A percentile compares a stretch with the other conserved stretches of the same genome.
Evolutionary conservation across 2,113 vertebrate genomes (phyloP).

Genomic region (Myiozetetes cayanensis): DNA sequence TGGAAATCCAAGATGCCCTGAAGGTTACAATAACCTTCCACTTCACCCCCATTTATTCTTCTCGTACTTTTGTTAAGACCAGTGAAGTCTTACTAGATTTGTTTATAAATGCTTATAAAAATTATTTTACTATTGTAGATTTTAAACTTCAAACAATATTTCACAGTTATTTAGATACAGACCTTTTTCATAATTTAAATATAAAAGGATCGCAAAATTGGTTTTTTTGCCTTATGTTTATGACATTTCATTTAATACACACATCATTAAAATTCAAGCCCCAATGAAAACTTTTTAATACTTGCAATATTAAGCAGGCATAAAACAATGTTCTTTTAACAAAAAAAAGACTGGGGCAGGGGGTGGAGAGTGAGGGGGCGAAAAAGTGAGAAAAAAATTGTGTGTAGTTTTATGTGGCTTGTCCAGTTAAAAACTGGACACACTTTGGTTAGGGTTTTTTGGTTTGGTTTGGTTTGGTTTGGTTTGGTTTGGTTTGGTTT

Average conservation of each 20-base stretch:
- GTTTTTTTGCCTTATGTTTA: slow-evolving; percentile 24
- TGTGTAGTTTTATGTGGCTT: not conserved
- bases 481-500: not conserved
- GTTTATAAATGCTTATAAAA: not conserved
- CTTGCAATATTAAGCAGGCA: slow-evolving; percentile 67
- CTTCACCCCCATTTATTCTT: not conserved
- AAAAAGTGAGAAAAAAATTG: not conserved
- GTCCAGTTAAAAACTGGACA: not conserved
- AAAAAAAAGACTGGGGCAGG: not conserved
- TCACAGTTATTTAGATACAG: slow-evolving; percentile 28
- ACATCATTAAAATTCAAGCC: slow-evolving; percentile 52
- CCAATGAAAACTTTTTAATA: slow-evolving; percentile 56
- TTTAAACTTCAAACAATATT: slow-evolving; percentile 44
- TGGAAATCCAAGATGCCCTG: not conserved
- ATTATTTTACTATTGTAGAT: slow-evolving; percentile 33
- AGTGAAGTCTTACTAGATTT: not conserved
- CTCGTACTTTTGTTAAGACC: not conserved
- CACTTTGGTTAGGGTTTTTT: not conserved
- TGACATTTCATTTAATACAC: slow-evolving; percentile 74
- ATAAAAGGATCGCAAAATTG: slow-evolving; percentile 28
- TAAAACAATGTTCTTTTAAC: slow-evolving; percentile 42
- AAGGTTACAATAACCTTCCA: not conserved
- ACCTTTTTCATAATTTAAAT: slow-evolving; percentile 74
- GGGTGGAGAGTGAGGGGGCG: fast-evolving
- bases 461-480: not conserved